Percentiles rank a stretch among this genome's conserved stretches.
Conservation (phyloP, 23 tunicate species). For the Ascidia mentula region DNA sequence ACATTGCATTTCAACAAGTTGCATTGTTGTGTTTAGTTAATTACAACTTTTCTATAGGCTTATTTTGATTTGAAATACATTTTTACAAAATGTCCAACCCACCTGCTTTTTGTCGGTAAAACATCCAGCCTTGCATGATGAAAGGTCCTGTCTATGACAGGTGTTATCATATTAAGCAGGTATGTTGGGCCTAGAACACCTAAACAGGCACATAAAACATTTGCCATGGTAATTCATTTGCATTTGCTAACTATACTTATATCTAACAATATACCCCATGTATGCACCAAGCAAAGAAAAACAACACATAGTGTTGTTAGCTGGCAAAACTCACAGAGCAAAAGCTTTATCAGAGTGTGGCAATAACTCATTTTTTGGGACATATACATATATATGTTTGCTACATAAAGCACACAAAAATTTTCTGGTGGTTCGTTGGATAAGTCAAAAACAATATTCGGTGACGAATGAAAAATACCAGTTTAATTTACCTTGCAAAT, state of each 20-base stretch:
- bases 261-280: background rate
- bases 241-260: background rate
- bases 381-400: too few species aligned
- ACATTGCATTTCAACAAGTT: background rate
- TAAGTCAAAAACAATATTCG: too few species aligned
- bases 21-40: background rate
- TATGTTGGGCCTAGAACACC: background rate
- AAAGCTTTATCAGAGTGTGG: too few species aligned
- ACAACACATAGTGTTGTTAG: too few species aligned
- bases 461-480: too few species aligned
- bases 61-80: too few species aligned
- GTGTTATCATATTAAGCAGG: background rate
- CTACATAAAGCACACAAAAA: too few species aligned
- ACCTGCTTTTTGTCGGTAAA: slow-evolving; percentile 53
- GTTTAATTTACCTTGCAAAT: too few species aligned
- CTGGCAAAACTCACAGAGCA: too few species aligned
- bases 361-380: too few species aligned
- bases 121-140: slow-evolving; percentile 68
- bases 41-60: too few species aligned
- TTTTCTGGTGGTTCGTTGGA: too few species aligned
- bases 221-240: background rate
- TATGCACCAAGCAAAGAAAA: background rate
- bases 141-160: background rate
- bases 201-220: slow-evolving; percentile 6
- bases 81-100: background rate